These are phyloP conservation scores for Allacma fusca DNA, from an alignment of 2,888 invertebrate species.

Conservation along the genomic window DNA sequence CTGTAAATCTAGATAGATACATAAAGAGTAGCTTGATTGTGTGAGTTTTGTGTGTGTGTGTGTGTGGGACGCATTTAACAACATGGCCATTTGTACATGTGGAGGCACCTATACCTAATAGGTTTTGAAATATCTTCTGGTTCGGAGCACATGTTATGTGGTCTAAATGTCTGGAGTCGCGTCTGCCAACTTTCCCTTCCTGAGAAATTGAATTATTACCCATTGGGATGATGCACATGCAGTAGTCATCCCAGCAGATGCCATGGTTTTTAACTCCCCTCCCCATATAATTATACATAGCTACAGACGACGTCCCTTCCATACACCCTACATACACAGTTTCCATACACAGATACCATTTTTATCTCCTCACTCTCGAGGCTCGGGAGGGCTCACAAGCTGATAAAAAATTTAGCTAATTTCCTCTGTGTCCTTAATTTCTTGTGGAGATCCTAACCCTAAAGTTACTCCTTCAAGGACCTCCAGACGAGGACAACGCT, in stretches of 20 bases:
- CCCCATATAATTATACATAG: background rate
- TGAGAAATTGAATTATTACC: conserved; percentile 22
- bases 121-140: conserved; percentile 17
- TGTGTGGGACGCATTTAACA: background rate
- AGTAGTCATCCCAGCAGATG: conserved; percentile 11
- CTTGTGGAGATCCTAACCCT: background rate
- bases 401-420: conserved; percentile 8
- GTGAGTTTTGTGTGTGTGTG: too few relatives aligned
- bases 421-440: background rate
- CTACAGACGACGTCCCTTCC: too few relatives aligned
- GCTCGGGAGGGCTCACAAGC: background rate
- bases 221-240: conserved; percentile 26
- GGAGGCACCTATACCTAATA: background rate
- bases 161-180: conserved; percentile 20
- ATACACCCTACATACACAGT: too few relatives aligned
- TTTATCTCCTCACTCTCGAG: background rate
- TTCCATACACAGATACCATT: background rate
- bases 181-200: conserved; percentile 20
- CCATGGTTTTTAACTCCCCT: background rate
- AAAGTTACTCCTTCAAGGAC: background rate
- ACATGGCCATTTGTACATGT: background rate
- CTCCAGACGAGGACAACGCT: too few relatives aligned
- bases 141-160: conserved; percentile 10
- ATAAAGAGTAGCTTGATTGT: too few relatives aligned
- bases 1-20: too few relatives aligned